Conservation (phyloP, 2,888 invertebrate genomes). For the Leucophenga maculata region DNA sequence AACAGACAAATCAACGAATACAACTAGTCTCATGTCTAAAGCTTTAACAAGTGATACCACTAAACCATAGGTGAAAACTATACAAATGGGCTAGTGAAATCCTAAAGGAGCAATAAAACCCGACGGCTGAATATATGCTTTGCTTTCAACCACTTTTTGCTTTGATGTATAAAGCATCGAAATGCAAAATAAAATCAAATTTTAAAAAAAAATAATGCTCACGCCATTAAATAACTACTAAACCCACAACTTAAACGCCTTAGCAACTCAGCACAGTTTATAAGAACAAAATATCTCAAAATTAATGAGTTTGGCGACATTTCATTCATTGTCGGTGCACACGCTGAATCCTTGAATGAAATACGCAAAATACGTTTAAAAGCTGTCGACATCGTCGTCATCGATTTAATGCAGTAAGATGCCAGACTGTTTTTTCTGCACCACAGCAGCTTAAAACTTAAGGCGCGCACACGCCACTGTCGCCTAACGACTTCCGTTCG, state of each 20-base stretch:
- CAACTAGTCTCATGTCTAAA: too few relatives aligned
- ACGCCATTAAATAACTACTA: constrained; percentile 3
- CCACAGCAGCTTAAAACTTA: constrained; percentile 1
- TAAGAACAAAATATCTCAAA: too few relatives aligned
- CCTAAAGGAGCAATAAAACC: too few relatives aligned
- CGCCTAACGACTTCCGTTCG: constrained; percentile 62
- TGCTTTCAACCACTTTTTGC: too few relatives aligned
- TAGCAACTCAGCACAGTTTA: not conserved
- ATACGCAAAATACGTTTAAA: not conserved
- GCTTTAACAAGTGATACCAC: too few relatives aligned
- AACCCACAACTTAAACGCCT: constrained; percentile 9
- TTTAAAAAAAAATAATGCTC: too few relatives aligned
- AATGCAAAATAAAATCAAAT: too few relatives aligned
- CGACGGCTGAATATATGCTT: too few relatives aligned
- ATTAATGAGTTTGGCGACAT: constrained; percentile 42
- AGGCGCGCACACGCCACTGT: constrained; percentile 17
- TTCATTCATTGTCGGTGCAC: constrained; percentile 59
- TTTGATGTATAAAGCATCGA: too few relatives aligned
- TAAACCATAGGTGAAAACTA: too few relatives aligned
- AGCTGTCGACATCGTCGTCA: not conserved
- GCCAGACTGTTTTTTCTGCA: not conserved
- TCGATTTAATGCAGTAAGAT: not conserved
- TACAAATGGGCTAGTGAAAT: too few relatives aligned
- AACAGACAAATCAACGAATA: too few relatives aligned
- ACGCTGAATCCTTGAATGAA: constrained; percentile 54